Conservation (phyloP, 2,113 vertebrate species). For the Daboia siamensis region DNA sequence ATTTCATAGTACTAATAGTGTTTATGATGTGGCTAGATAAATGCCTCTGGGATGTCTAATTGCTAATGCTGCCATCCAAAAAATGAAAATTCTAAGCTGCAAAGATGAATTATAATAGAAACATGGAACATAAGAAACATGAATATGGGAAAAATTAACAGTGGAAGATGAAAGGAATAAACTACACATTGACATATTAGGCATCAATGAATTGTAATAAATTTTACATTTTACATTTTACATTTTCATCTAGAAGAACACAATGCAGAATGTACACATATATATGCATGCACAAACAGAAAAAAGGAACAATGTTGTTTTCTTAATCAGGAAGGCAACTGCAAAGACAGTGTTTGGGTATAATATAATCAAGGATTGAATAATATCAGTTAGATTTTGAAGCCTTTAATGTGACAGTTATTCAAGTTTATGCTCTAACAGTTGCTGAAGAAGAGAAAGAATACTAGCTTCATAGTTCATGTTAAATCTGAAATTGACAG, state of each 20-base stretch:
- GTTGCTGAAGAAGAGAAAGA: background rate
- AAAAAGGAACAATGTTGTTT: background rate
- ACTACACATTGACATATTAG: background rate
- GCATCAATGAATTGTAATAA: background rate
- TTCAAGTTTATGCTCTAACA: background rate
- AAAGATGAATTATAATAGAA: background rate
- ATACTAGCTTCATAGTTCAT: background rate
- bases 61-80: background rate
- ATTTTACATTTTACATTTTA: too few species aligned
- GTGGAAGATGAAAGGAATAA: background rate
- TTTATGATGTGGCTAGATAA: background rate
- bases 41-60: background rate
- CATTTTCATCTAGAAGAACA: background rate
- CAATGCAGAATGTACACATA: background rate
- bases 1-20: background rate
- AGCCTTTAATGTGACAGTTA: background rate
- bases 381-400: background rate
- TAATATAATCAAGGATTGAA: background rate
- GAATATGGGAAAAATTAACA: background rate
- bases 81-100: background rate
- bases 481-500: background rate
- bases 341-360: background rate
- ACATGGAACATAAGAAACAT: background rate
- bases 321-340: background rate
- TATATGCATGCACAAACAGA: background rate